Conservation (phyloP, 1,140 invertebrate species). For the Drosophila aff. region DNA sequence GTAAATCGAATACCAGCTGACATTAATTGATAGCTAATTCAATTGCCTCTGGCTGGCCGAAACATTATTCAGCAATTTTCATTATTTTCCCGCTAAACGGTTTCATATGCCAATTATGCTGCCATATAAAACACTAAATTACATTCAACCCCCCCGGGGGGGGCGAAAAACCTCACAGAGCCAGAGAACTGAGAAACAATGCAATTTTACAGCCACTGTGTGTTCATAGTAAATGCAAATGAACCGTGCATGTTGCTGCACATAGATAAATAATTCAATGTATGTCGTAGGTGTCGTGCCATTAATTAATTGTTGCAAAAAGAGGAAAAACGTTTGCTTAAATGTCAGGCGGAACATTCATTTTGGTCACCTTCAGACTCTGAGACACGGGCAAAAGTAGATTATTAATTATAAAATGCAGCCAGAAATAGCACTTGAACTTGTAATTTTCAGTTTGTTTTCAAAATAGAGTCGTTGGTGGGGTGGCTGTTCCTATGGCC, state of each 20-base stretch:
- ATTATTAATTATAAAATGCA: conserved; percentile 62
- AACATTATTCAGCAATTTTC: conserved; percentile 54
- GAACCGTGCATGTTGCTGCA: conserved; percentile 12
- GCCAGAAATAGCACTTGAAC: conserved; percentile 46
- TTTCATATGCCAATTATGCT: conserved; percentile 55
- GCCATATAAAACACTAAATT: conserved; percentile 57
- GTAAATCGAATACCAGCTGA: conserved; percentile 41
- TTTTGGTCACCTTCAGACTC: conserved; percentile 53
- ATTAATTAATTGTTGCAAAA: conserved; percentile 70
- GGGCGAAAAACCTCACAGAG: not conserved
- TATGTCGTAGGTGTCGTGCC: conserved; percentile 59
- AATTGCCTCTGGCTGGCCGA: conserved; percentile 41
- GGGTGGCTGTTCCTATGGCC: not conserved
- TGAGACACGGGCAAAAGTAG: conserved; percentile 23
- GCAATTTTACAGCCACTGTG: conserved; percentile 20
- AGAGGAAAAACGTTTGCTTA: conserved; percentile 15
- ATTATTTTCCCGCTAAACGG: conserved; percentile 49
- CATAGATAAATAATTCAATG: conserved; percentile 36
- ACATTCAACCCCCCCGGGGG: conserved; percentile 30
- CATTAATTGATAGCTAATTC: conserved; percentile 66
- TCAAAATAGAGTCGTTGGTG: conserved; percentile 35
- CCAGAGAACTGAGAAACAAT: conserved; percentile 12
- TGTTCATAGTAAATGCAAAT: conserved; percentile 25
- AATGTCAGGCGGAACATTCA: conserved; percentile 77
- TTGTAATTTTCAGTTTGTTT: conserved; percentile 31